phyloP scores from a whole-genome alignment of 2,888 invertebrate species.

The Schrankia costaestrigalis region DNA sequence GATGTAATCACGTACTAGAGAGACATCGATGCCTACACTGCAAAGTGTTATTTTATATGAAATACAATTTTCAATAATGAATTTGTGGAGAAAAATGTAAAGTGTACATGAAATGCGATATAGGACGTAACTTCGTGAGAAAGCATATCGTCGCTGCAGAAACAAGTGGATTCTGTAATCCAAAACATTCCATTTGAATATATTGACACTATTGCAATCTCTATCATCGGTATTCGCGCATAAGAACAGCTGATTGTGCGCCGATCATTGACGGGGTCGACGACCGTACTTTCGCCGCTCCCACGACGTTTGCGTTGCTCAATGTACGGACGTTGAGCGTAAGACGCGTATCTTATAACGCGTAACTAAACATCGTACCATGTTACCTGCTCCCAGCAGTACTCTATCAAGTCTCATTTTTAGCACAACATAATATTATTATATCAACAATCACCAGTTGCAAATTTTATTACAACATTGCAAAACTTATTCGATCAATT shows the following conservation, averaged over 20 bases:
- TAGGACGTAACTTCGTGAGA: too few species aligned
- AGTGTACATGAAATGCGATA: too few species aligned
- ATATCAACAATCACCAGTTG: too few species aligned
- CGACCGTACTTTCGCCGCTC: slow-evolving; percentile 77
- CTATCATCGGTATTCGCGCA: slow-evolving; percentile 46
- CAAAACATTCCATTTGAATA: slow-evolving; percentile 25
- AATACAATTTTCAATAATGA: too few species aligned
- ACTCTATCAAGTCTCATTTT: background rate
- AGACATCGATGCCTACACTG: too few species aligned
- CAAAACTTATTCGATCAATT: too few species aligned
- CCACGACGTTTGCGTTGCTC: slow-evolving; percentile 66
- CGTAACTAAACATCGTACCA: slow-evolving; percentile 19
- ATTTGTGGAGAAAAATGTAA: too few species aligned
- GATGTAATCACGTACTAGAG: slow-evolving; percentile 43
- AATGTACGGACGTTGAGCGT: slow-evolving; percentile 52
- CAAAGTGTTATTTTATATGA: too few species aligned
- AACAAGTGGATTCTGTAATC: background rate
- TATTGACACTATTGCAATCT: slow-evolving; percentile 39
- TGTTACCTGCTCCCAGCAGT: background rate
- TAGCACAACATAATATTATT: too few species aligned
- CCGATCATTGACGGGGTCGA: slow-evolving; percentile 61
- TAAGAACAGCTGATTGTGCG: slow-evolving; percentile 75
- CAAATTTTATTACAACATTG: too few species aligned
- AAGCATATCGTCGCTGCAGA: background rate
- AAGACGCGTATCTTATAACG: slow-evolving; percentile 39